Conservation (phyloP, 2,113 vertebrate genomes). For the Microcebus tavaratra region DNA sequence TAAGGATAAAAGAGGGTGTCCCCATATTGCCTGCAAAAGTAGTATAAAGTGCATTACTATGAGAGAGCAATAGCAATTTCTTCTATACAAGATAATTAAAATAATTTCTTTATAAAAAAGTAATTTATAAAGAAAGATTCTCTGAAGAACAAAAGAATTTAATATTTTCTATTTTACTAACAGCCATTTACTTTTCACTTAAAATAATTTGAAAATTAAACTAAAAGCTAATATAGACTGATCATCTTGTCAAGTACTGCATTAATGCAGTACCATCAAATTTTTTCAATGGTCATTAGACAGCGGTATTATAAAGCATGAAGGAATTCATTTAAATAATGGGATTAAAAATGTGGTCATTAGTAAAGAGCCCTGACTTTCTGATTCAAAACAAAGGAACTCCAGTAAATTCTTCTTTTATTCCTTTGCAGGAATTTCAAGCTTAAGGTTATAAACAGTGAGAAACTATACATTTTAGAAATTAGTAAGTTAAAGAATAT, state of each 20-base stretch:
- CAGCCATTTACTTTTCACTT: slow-evolving; percentile 36
- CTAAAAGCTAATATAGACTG: background rate
- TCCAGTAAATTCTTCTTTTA: background rate
- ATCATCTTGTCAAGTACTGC: background rate
- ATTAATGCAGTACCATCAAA: background rate
- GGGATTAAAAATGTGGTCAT: slow-evolving; percentile 44
- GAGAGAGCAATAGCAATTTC: background rate
- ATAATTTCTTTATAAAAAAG: slow-evolving; percentile 34
- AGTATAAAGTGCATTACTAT: background rate
- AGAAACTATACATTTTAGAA: slow-evolving; percentile 39
- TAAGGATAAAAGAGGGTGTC: background rate
- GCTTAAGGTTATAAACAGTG: background rate
- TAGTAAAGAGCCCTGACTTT: slow-evolving; percentile 55
- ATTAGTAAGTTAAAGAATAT: slow-evolving; percentile 45
- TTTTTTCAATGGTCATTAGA: slow-evolving; percentile 5
- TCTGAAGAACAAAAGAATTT: slow-evolving; percentile 33
- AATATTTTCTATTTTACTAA: slow-evolving; percentile 29
- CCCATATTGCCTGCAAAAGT: background rate
- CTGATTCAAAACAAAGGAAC: slow-evolving; percentile 48
- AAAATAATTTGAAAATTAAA: slow-evolving; percentile 59
- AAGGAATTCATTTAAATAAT: slow-evolving; percentile 35
- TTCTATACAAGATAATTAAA: background rate
- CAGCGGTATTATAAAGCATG: background rate
- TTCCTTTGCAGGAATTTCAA: background rate
- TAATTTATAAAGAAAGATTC: background rate